Percentiles rank a stretch among this genome's conserved stretches.
Evolutionary conservation across 2,113 vertebrate species (phyloP).

Genomic region (Pitta sordida): DNA sequence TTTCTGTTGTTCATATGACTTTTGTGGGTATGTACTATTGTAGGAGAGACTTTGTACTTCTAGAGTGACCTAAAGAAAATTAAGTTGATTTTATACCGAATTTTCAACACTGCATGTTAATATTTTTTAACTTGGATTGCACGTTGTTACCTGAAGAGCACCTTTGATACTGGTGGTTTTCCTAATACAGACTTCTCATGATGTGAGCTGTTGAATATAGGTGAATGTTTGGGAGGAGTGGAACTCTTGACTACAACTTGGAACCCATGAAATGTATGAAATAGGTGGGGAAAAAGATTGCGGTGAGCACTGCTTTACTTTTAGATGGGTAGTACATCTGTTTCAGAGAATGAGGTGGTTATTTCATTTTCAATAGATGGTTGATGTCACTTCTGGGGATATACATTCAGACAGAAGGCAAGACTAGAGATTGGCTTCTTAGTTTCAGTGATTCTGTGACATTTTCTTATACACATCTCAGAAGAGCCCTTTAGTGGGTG

Average conservation of each 20-base stretch:
- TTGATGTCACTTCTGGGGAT: neutral
- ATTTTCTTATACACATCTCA: neutral
- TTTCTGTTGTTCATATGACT: neutral
- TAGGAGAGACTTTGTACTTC: neutral
- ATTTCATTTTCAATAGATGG: neutral
- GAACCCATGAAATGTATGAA: neutral
- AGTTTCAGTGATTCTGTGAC: neutral
- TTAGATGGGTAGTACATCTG: neutral
- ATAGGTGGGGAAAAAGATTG: no score
- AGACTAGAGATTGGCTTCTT: neutral
- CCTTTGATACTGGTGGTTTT: neutral
- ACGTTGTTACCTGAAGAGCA: neutral
- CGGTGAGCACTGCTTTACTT: fast-evolving
- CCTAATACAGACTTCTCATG: neutral
- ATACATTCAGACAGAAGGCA: neutral
- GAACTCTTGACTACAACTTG: neutral
- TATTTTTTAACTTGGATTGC: neutral
- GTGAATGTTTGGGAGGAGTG: neutral
- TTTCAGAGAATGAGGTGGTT: neutral
- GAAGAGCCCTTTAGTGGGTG: neutral
- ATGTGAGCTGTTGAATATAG: neutral
- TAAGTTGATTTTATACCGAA: neutral
- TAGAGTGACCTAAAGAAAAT: neutral
- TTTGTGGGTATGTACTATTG: fast-evolving
- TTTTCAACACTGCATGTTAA: no score